Conservation (phyloP, 2,888 invertebrate genomes). For the Epicampocera succincta region DNA sequence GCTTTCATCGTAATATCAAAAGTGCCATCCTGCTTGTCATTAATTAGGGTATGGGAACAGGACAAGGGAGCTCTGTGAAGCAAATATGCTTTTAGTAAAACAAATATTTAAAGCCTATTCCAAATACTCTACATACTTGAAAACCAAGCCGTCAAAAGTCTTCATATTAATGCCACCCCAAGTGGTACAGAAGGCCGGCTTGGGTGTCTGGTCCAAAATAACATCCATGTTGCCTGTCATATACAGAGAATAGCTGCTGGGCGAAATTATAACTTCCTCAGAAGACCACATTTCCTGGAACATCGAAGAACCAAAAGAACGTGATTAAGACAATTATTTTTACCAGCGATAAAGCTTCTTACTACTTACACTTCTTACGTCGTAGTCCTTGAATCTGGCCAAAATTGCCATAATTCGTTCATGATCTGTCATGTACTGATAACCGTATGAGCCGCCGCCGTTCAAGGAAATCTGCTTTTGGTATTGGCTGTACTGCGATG, state of each 20-base stretch:
- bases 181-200: conserved; percentile 87
- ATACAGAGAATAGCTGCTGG: conserved; percentile 77
- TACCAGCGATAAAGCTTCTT: too few species aligned
- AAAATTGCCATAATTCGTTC: conserved; percentile 74
- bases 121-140: conserved; percentile 82
- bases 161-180: conserved; percentile 92
- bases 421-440: conserved; percentile 73
- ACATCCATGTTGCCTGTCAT: conserved; percentile 75
- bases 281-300: conserved; percentile 79
- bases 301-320: neutral
- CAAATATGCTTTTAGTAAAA: neutral
- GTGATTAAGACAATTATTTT: too few species aligned
- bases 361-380: conserved; percentile 74
- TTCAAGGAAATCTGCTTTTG: conserved; percentile 66
- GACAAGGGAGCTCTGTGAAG: conserved; percentile 86
- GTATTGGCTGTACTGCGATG: conserved; percentile 64
- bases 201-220: conserved; percentile 81
- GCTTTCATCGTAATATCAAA: conserved; percentile 86
- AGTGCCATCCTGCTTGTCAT: conserved; percentile 87
- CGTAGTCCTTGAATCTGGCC: conserved; percentile 75
- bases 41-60: conserved; percentile 88
- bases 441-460: conserved; percentile 70
- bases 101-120: neutral
- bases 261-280: conserved; percentile 75
- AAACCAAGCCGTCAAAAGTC: conserved; percentile 92